Base-by-base conservation (phyloP, 1,140 invertebrate genomes). In the Acromyrmex charruanus region DNA sequence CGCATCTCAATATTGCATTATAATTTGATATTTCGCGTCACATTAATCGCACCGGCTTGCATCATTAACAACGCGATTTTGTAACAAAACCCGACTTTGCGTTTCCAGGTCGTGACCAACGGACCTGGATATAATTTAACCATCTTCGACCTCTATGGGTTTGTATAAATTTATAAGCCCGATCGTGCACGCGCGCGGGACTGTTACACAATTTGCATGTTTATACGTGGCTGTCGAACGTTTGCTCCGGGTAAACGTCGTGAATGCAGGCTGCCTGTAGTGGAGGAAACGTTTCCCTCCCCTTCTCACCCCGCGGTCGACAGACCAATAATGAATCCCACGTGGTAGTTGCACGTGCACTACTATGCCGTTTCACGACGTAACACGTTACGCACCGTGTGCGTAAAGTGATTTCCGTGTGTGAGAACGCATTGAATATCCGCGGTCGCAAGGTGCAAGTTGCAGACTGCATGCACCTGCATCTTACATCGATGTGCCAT, bases 231-330 rank as follows among this genome's bases (percentile, higher is more conserved):
- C 63, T 49, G 71, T 49, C 55, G 49, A 71, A 88, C 79, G 72
- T 88, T 88, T 88, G 71, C 86, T 9, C 49, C 35, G 65, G 49
- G 86, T 87, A 87, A 87, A 87, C 77, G 68, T 71, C 79, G 63
- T 66, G 86, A 55, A 85, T 85, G 63, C 82, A 55, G 44, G 31
- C 59, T 59, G 49, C 31, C 65, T 39, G 25, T 4, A 12, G 18
- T 0, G 25, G 25, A 25, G 25, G 25, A 79, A 65, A 55, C 59
- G 21, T 66, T 85, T 77, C 49, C 44, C 61, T 68, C 63, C 12
- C n/a, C 65, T 25, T 55, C 55, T 7, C 31, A 4, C 10, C 14
- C 14, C 58, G 3, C 77, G 39, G 35, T 79, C 28, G 49, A 39
- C 18, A 44, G 39, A 16, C 66, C 39, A 80, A 49, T 71, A 59